These are phyloP conservation scores for Nibea albiflora DNA, from an alignment of 2,113 vertebrate species.

Conservation along the genomic window DNA sequence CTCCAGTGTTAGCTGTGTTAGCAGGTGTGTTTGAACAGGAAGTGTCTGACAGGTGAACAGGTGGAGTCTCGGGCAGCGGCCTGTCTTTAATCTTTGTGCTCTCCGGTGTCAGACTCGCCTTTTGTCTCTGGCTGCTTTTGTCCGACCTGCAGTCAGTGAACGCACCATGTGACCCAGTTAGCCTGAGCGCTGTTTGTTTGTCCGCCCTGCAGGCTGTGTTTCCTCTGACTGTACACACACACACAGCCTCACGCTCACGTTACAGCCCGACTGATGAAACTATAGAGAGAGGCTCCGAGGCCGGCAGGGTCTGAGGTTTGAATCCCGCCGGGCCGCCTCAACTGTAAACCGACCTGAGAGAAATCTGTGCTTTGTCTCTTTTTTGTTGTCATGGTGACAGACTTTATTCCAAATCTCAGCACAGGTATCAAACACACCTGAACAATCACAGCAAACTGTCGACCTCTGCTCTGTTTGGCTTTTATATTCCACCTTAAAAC, in stretches of 20 bases:
- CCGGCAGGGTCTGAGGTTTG: background rate
- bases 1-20: no score
- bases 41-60: background rate
- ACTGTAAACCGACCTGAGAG: background rate
- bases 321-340: background rate
- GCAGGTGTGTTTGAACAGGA: background rate
- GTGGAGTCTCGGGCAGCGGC: background rate
- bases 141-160: constrained; percentile 36
- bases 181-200: constrained; percentile 15
- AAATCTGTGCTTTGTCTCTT: no score
- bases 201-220: background rate
- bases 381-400: no score
- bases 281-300: background rate
- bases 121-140: constrained; percentile 27
- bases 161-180: constrained; percentile 50
- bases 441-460: no score
- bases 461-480: no score
- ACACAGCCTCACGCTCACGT: constrained; percentile 7
- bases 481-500: no score
- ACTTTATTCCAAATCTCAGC: no score
- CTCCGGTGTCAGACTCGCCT: background rate
- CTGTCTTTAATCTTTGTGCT: background rate
- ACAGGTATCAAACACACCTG: no score
- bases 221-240: constrained; percentile 8
- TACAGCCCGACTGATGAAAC: background rate